Base-by-base conservation (phyloP, 2,113 vertebrate species). In the Oryzias melastigma region DNA sequence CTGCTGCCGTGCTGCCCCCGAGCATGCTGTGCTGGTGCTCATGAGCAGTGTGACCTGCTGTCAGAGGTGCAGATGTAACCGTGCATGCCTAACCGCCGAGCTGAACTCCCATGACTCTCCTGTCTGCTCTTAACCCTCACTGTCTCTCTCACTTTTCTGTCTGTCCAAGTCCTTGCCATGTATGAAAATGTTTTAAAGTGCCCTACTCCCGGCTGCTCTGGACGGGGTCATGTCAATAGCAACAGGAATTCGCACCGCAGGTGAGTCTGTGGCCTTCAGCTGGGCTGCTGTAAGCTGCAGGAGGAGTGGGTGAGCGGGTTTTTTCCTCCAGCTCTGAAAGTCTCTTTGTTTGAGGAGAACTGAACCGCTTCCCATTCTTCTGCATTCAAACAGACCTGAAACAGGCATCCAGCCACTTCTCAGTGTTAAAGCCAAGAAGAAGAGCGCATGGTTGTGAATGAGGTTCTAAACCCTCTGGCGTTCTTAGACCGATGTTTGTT, bases 151-250 rank as follows among this genome's bases (percentile, higher is more conserved):
- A 86, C 93, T 93, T 90, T 89, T 92, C 93, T 94, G 90, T 90
- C 87, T 93, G 90, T 92, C 92, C 90, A 97, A 99, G 97, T 99
- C 92, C 95, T 99, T 92, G 97, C 97, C 92, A 98, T 99, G 97
- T 95, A 99, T 93, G 97, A 99, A 90, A 99, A 98, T 94, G 97
- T 99, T 88, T 96, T 99, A 94, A 99, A 99, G 95, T 99, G 97
- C 91, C 97, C 97, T 82, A 99, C 97, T 87, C 96, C 96, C 61
- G 97, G 97, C 94, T 99, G 97, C 94, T 98, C 97, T 78, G 97
- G 97, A 92, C 95, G 97, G 68, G 97, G 97, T 82, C 97, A 99
- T 82, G 96, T 99, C 89, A 99, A 99, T 93, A 99, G 97, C 95
- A 99, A 99, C 97, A 96, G 97, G 95, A 99, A 99, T 93, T 99